Evolutionary conservation across 23 tunicate genomes (phyloP), one percentile per base, ranked within the genome.

Genomic region (Trididemnum nubilum): DNA sequence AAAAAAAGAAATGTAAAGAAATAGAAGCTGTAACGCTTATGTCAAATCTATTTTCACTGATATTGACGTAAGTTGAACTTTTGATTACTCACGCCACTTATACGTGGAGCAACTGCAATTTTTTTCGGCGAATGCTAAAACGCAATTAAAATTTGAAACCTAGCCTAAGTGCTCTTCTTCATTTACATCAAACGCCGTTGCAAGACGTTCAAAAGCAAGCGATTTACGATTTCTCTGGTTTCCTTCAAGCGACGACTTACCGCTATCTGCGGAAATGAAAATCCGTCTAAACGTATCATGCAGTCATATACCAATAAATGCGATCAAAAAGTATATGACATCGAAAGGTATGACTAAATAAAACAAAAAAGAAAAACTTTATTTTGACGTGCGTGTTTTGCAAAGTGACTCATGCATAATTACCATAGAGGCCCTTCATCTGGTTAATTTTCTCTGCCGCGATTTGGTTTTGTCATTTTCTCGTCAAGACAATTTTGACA

Each of bases 271-370:
- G 74, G 74, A 69, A 69, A 69, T 32, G n/a, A 32, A 61, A 69
- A 33, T 34, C 38, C 5, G 39, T 69, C 74, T 69, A 69, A n/a
- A 63, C 69, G 19, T 63, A 21, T 15, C 25, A n/a, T 69, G 74
- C 74, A 69, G 74, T 69, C 74, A 69, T 69, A 28, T 69, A 28
- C 12, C 3, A 3, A 22, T 21, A 61, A n/a, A 61, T 61, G 67
- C 67, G 67, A 61, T 61, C 67, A 61, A 24, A 12, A 61, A 61
- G 26, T 61, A 24, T 61, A 5, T 12, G 12, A 44, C n/a, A 44
- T 9, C 54, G 15, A 44, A 44, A 44, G 15, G 54, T 15, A 44
- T 44, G 54, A 44, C 70, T 23, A 63, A 27, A 63, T 63, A 25
- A 27, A 27, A 63, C 70, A 63, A 63, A 9, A 63, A 23, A 9